Conservation (phyloP, 2,888 invertebrate species). For the Hirtodrosophila duncani region DNA sequence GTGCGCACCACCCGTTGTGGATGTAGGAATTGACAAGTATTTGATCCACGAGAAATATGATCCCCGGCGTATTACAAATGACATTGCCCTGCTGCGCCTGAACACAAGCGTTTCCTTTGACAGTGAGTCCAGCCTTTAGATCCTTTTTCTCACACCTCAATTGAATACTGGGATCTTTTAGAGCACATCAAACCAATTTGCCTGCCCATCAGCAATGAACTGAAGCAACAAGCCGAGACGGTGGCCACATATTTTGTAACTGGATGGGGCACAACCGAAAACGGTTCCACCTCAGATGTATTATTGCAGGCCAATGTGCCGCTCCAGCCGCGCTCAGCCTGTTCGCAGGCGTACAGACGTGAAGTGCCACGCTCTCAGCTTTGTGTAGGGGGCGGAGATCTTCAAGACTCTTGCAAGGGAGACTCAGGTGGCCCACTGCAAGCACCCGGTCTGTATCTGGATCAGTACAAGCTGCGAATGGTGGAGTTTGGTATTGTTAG, state of each 20-base stretch:
- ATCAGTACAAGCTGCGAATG: slow-evolving; percentile 49
- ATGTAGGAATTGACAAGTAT: slow-evolving; percentile 57
- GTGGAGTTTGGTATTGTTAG: slow-evolving; percentile 81
- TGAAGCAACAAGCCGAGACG: slow-evolving; percentile 46
- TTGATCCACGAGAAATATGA: slow-evolving; percentile 56
- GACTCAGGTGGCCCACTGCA: slow-evolving; percentile 73
- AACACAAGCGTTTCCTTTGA: slow-evolving; percentile 48
- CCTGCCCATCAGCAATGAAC: slow-evolving; percentile 53
- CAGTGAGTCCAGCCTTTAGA: slow-evolving; percentile 34
- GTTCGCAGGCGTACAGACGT: slow-evolving; percentile 41
- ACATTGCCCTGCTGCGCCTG: slow-evolving; percentile 66
- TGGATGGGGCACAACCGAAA: slow-evolving; percentile 70
- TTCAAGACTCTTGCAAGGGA: slow-evolving; percentile 71
- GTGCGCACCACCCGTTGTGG: slow-evolving; percentile 62
- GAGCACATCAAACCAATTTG: slow-evolving; percentile 66
- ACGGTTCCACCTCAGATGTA: slow-evolving; percentile 61
- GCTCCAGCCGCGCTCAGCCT: slow-evolving; percentile 36
- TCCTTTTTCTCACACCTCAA: background rate
- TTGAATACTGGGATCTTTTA: slow-evolving; percentile 4
- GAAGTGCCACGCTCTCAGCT: slow-evolving; percentile 75
- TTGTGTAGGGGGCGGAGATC: slow-evolving; percentile 77
- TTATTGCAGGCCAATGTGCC: slow-evolving; percentile 62
- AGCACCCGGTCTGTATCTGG: slow-evolving; percentile 41
- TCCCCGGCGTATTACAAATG: slow-evolving; percentile 34
- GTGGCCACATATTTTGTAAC: slow-evolving; percentile 50